Evolutionary conservation across 2,888 invertebrate genomes (phyloP), one percentile per base, ranked within the genome.

Genomic region (Byasa hedistus): DNA sequence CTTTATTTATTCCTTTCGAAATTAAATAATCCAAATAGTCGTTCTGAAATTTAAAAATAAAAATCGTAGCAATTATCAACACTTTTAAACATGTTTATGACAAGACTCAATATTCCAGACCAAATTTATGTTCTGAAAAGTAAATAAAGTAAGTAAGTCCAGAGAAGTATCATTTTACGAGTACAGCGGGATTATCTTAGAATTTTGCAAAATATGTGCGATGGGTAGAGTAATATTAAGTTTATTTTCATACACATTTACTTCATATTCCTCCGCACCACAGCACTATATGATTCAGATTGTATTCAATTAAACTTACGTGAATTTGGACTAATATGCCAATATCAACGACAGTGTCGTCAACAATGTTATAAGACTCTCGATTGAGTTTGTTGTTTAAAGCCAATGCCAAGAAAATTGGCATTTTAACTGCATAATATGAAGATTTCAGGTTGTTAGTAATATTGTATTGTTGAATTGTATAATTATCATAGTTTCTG

Each of bases 321-420:
- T 97, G 96, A 23, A 97, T 95, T 93, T 99, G 98, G 82, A 95
- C 98, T 73, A 97, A 95, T 71, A 95, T 95, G 17, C 98, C 98
- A 93, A 99, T 96, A 84, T 97, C 95, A 57, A 96, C 80, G 3
- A 97, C 89, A 70, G 98, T 95, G 0, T 94, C 94, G 80, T 96
- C 95, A 0, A 96, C 95, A 78, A 95, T 94, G 12, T 94, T 87
- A 76, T 95, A 95, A 69, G 94, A 91, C 73, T 94, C 94, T n/a
- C 92, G 88, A 80, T 97, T 95, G 48, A 80, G 78, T 62, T 93
- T 93, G 85, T 94, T 94, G 71, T 96, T 95, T 85, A 98, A 93
- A 75, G 95, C 93, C 94, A 98, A 94, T 0, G 96, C 97, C 39
- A 96, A 79, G 12, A 61, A 24, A 44, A 66, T n/a, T 39, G 61